These are phyloP conservation scores for Nannoperca obscura DNA, from an alignment of 2,797 vertebrate species.

Conservation along the genomic window DNA sequence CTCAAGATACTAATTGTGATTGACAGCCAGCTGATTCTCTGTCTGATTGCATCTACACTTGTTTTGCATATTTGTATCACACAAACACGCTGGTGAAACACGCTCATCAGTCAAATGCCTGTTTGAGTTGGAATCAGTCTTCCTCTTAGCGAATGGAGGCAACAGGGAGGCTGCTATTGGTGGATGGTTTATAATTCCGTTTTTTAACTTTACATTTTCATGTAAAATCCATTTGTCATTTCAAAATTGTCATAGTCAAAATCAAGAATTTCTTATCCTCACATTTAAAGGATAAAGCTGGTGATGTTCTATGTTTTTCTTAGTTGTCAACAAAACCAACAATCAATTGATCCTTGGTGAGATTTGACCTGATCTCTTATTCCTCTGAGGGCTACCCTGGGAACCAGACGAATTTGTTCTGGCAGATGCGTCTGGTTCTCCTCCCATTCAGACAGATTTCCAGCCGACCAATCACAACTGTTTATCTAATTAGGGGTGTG, in stretches of 20 bases:
- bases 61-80: conserved; percentile 18
- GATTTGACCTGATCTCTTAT: too few species aligned
- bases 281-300: not conserved
- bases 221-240: not conserved
- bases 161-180: not conserved
- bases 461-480: too few species aligned
- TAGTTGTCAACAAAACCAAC: too few species aligned
- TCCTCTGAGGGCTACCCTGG: too few species aligned
- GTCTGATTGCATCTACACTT: conserved; percentile 27
- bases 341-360: not conserved
- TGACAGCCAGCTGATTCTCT: conserved; percentile 22
- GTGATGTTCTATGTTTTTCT: not conserved
- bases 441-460: too few species aligned
- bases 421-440: too few species aligned
- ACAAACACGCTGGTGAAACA: not conserved
- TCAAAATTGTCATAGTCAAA: not conserved
- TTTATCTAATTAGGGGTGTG: too few species aligned
- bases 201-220: not conserved
- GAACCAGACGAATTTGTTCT: too few species aligned
- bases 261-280: not conserved
- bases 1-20: conserved; percentile 1
- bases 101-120: conserved; percentile 20
- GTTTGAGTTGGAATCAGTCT: not conserved
- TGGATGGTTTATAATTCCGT: not conserved
- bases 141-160: not conserved